Base-by-base conservation (phyloP, 2,888 invertebrate genomes). In the Temnothorax rugatulus region DNA sequence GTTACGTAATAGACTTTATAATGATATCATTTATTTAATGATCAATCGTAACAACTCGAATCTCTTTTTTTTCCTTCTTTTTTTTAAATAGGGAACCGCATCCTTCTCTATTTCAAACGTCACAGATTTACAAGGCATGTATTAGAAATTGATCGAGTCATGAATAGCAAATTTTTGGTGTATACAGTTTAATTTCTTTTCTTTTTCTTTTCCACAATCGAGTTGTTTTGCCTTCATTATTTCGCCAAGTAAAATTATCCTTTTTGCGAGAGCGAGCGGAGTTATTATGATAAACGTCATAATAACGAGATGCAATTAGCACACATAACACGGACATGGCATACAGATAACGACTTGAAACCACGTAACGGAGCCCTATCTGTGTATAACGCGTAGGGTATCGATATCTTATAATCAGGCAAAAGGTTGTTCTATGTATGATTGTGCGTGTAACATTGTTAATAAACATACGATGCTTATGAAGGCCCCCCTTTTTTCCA, bases 381-480 rank as follows among this genome's bases (percentile, higher is more conserved):
- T 90, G 87, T 77, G 47, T 29, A 76, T 92, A 89, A 89, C 73
- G 82, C 84, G 84, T 86, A 84, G 87, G 84, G 86, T 86, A 88
- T 84, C 88, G 87, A 89, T 90, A 91, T 88, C 90, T 38, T 93
- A 92, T 91, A 91, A 91, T 89, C 91, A 89, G 89, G 92, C 90
- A 91, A 81, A 81, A 93, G 93, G 93, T 94, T 94, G 93, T 94
- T 94, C 92, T 93, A 93, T 94, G 94, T 94, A 94, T 93, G 94
- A 94, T 92, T 94, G 94, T 94, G 94, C 93, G 94, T 94, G 94
- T 93, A 93, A 93, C 91, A 93, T 91, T 94, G 93, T 94, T 93
- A 94, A 94, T 94, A 94, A 94, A 94, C 89, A 92, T 92, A 91
- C 92, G 94, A 94, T 94, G 94, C 94, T 94, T 94, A 94, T 93